These are phyloP conservation scores for Campoplex nolae DNA, from an alignment of 2,888 invertebrate genomes.

Conservation along the genomic window DNA sequence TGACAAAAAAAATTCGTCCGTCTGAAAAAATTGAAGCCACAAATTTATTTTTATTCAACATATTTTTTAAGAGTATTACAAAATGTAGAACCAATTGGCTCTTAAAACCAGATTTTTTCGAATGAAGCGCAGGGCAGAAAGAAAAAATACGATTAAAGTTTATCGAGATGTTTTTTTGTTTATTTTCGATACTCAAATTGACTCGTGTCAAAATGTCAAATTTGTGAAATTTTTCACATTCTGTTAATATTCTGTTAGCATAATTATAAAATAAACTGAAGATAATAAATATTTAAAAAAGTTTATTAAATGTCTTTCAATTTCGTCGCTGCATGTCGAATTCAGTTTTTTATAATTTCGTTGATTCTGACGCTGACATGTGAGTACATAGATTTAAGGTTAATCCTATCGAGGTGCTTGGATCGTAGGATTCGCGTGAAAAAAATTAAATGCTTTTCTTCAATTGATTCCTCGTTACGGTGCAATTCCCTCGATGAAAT, in stretches of 20 bases:
- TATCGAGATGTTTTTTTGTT: neutral
- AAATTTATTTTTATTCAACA: neutral
- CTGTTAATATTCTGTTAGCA: neutral
- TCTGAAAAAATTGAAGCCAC: neutral
- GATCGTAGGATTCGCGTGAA: neutral
- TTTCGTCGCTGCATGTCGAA: neutral
- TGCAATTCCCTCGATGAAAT: too few relatives aligned
- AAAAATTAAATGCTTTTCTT: neutral
- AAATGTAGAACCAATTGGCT: neutral
- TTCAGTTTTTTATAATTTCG: neutral
- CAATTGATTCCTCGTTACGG: too few relatives aligned
- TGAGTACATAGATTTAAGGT: neutral
- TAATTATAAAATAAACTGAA: neutral
- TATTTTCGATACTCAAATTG: neutral
- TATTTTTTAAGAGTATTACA: neutral
- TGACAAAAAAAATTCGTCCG: conserved; percentile 1
- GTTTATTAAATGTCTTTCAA: neutral
- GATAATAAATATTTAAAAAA: neutral
- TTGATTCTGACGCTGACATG: neutral
- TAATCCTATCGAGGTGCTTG: too few relatives aligned
- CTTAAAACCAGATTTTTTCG: neutral
- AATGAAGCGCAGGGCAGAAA: neutral
- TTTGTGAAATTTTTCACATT: neutral
- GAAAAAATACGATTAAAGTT: too few relatives aligned
- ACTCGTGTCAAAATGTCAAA: neutral